Percentiles rank a stretch among this genome's conserved stretches.
phyloP scores from a whole-genome alignment of 1,140 invertebrate species.

The Diplogasteroides magnus region DNA sequence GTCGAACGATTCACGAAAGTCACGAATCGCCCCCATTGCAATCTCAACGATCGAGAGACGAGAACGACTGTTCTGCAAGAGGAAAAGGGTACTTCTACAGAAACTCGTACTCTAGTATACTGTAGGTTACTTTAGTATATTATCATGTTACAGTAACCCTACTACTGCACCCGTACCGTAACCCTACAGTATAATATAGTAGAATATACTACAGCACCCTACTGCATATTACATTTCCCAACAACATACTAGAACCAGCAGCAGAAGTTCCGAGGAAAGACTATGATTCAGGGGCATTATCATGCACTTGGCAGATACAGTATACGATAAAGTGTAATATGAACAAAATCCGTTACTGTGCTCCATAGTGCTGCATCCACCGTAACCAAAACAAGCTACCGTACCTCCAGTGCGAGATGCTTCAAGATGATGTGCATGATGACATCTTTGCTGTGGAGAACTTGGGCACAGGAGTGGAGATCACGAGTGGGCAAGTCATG shows the following conservation, averaged over 20 bases:
- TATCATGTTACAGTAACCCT: too few species aligned
- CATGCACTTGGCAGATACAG: too few species aligned
- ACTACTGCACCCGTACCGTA: too few species aligned
- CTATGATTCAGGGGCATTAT: too few species aligned
- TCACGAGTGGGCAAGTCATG: constrained; percentile 22
- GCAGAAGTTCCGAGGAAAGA: too few species aligned
- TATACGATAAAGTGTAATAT: constrained; percentile 1
- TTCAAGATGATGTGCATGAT: constrained; percentile 7
- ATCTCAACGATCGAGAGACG: constrained; percentile 22
- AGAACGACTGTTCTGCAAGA: not conserved
- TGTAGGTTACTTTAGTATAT: too few species aligned
- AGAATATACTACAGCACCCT: too few species aligned
- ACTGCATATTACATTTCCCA: too few species aligned
- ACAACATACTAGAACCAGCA: too few species aligned
- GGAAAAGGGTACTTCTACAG: not conserved
- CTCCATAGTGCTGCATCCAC: too few species aligned
- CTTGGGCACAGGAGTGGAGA: constrained; percentile 37
- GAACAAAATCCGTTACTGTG: too few species aligned
- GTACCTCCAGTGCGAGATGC: constrained; percentile 11
- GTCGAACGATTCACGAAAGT: constrained; percentile 38
- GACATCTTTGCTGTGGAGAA: constrained; percentile 32
- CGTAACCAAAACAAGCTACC: constrained; percentile 2
- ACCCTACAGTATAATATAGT: constrained; percentile 12
- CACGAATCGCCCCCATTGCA: constrained; percentile 30
- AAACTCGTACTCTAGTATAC: too few species aligned